phyloP scores from a whole-genome alignment of 1,140 invertebrate species.

The Heliothis virescens region DNA sequence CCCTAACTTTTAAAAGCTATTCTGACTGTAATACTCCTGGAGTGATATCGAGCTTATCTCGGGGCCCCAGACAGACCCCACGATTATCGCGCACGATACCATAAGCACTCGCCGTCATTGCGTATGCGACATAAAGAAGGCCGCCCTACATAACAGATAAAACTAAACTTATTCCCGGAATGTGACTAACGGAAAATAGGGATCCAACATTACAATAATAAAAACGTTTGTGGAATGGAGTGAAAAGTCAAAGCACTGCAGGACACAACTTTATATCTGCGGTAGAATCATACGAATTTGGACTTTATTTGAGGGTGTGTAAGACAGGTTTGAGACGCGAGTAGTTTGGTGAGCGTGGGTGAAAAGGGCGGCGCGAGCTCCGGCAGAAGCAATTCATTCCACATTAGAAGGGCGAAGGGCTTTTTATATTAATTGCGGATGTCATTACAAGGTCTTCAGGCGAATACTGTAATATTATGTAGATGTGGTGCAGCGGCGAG shows the following conservation, averaged over 20 bases:
- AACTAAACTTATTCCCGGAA: constrained; percentile 36
- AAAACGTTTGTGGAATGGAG: constrained; percentile 52
- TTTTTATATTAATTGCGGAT: constrained; percentile 60
- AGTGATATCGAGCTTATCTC: neutral
- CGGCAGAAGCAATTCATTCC: constrained; percentile 48
- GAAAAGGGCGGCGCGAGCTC: constrained; percentile 1
- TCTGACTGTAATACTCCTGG: too few relatives aligned
- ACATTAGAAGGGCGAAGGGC: constrained; percentile 51
- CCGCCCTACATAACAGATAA: constrained; percentile 34
- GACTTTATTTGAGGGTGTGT: neutral
- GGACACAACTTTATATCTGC: constrained; percentile 15
- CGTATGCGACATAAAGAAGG: constrained; percentile 13
- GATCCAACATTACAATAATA: constrained; percentile 49
- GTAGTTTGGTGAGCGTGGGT: constrained; percentile 25
- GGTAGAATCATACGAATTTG: neutral
- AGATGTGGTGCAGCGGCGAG: neutral
- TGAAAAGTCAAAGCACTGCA: constrained; percentile 48
- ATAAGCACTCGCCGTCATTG: constrained; percentile 15
- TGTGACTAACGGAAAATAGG: constrained; percentile 48
- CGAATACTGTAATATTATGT: constrained; percentile 12
- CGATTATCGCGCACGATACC: constrained; percentile 18
- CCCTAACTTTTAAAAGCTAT: too few relatives aligned
- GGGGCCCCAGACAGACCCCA: neutral
- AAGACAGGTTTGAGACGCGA: neutral
- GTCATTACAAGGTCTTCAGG: constrained; percentile 52